Percentiles rank a stretch among this genome's conserved stretches.
phyloP scores from a whole-genome alignment of 2,888 invertebrate genomes.

The Penaeus monodon region DNA sequence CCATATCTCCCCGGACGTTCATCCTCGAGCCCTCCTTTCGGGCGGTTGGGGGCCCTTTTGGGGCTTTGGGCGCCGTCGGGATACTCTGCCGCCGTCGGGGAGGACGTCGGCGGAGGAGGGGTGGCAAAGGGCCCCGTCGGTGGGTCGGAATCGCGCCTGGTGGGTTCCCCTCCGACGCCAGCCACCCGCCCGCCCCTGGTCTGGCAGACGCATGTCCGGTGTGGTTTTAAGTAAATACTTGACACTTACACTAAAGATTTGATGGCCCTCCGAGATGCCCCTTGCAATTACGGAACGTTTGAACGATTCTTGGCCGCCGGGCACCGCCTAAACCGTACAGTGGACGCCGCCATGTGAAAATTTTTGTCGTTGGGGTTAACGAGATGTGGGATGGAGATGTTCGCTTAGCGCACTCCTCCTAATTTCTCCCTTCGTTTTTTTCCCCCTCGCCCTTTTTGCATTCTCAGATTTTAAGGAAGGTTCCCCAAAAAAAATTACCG shows the following conservation, averaged over 20 bases:
- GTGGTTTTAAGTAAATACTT: conserved; percentile 47
- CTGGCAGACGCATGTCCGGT: conserved; percentile 22
- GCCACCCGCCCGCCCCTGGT: neutral
- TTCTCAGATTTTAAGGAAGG: no score
- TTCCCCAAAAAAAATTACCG: no score
- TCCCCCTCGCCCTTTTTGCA: no score
- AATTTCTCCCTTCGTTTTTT: no score
- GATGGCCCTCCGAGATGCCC: conserved; percentile 43
- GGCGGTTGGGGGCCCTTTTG: neutral
- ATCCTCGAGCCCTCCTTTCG: conserved; percentile 1
- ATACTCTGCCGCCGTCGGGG: neutral
- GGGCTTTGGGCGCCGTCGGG: neutral
- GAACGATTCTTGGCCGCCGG: conserved; percentile 39
- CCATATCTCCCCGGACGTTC: conserved; percentile 13
- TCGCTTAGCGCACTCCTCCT: no score
- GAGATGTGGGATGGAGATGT: no score
- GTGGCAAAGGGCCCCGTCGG: no score
- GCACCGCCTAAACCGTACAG: neutral
- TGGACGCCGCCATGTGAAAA: neutral
- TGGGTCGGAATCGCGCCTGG: no score
- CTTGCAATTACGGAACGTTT: conserved; percentile 48
- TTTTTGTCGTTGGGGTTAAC: neutral
- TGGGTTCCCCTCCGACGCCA: no score
- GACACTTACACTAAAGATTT: conserved; percentile 51
- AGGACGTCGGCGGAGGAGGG: neutral